Percentiles rank a stretch among this genome's conserved stretches.
Conservation (phyloP, 2,113 vertebrate species). For the Paratilapia polleni region DNA sequence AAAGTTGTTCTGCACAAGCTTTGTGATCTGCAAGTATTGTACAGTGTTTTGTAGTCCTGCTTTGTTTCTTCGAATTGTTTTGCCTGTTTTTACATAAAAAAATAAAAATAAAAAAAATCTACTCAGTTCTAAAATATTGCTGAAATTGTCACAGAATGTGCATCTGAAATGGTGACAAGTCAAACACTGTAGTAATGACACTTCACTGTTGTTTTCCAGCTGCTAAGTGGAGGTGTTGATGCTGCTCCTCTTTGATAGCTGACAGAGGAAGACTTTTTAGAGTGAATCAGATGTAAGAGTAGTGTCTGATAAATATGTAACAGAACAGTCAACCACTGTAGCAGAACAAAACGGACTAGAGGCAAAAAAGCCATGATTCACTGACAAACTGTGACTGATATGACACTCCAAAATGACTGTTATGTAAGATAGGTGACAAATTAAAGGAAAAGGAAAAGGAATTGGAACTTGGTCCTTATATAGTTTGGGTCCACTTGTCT, state of each 20-base stretch:
- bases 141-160: neutral
- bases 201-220: constrained; percentile 5
- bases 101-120: neutral
- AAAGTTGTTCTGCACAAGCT: neutral
- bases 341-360: constrained; percentile 9
- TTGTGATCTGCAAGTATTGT: neutral
- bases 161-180: neutral
- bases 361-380: neutral
- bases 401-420: neutral
- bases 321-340: neutral
- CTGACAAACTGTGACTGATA: neutral
- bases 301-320: constrained; percentile 25
- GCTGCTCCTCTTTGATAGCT: neutral
- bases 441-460: neutral
- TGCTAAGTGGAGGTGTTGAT: constrained; percentile 9
- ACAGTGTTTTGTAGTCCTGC: neutral
- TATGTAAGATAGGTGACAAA: neutral
- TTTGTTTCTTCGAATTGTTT: neutral
- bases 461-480: neutral
- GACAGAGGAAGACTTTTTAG: neutral
- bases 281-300: neutral
- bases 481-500: neutral
- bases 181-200: constrained; percentile 13
- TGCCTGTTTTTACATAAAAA: neutral
- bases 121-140: neutral